Evolutionary conservation across 1,140 invertebrate genomes (phyloP).

Genomic region (Andricus grossulariae): DNA sequence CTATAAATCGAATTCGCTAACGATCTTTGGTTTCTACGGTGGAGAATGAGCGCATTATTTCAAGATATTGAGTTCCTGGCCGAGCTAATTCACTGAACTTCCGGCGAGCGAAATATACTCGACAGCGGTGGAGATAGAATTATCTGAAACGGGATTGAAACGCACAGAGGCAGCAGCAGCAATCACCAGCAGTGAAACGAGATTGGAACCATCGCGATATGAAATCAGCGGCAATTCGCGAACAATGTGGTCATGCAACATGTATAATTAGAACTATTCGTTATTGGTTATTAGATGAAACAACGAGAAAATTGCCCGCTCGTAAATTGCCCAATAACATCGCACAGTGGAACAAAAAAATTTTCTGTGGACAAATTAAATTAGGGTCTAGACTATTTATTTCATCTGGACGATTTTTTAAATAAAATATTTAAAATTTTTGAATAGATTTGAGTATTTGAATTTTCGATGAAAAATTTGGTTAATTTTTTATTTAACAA

Average conservation of each 20-base stretch:
- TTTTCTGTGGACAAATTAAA: too few relatives aligned
- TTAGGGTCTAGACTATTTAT: too few relatives aligned
- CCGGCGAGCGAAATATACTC: constrained; percentile 23
- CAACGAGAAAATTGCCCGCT: neutral
- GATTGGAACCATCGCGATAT: constrained; percentile 28
- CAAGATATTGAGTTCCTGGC: constrained; percentile 29
- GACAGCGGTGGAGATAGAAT: constrained; percentile 21
- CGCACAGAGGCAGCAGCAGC: constrained; percentile 23
- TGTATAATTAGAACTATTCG: constrained; percentile 25
- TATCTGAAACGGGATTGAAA: constrained; percentile 25
- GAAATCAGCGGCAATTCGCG: constrained; percentile 15
- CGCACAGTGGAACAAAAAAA: neutral
- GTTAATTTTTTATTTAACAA: too few relatives aligned
- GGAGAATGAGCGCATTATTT: constrained; percentile 26
- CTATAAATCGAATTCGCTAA: constrained; percentile 27
- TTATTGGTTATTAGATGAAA: constrained; percentile 28
- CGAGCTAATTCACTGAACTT: constrained; percentile 28
- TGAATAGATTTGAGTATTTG: too few relatives aligned
- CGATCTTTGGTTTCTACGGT: constrained; percentile 10
- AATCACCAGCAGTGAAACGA: constrained; percentile 26
- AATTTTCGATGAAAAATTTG: too few relatives aligned
- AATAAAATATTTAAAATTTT: too few relatives aligned
- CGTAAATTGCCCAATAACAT: constrained; percentile 1
- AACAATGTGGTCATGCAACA: constrained; percentile 14
- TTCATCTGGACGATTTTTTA: too few relatives aligned